Conservation (phyloP, 2,888 invertebrate genomes). For the Eurytoma adleriae region DNA sequence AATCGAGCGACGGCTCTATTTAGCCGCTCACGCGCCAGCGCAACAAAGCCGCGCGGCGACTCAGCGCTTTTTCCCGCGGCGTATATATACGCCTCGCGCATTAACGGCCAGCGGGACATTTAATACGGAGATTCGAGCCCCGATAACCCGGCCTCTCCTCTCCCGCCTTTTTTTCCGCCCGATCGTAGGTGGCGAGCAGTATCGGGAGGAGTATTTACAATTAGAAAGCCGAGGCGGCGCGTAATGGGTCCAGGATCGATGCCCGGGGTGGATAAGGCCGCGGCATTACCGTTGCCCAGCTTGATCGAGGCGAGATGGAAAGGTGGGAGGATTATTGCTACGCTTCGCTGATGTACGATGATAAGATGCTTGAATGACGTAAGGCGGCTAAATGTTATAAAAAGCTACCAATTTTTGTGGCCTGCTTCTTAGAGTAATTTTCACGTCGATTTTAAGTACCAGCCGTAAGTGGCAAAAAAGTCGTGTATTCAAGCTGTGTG, state of each 20-base stretch:
- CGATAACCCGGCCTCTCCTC: not conserved
- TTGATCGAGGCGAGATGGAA: not conserved
- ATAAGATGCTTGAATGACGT: slow-evolving; percentile 10
- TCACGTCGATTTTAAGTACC: too few species aligned
- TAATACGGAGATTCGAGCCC: slow-evolving; percentile 15
- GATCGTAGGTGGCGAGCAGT: slow-evolving; percentile 1
- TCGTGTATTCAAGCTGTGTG: too few species aligned
- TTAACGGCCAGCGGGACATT: slow-evolving; percentile 22
- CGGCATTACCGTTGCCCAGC: not conserved
- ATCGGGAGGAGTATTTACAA: slow-evolving; percentile 9
- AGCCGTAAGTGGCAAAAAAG: too few species aligned
- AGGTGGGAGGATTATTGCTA: slow-evolving; percentile 23
- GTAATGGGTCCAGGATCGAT: slow-evolving; percentile 14
- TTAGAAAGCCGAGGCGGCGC: slow-evolving; percentile 35
- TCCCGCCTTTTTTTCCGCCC: not conserved
- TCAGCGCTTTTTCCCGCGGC: slow-evolving; percentile 35
- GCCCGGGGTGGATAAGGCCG: slow-evolving; percentile 8
- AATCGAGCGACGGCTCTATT: slow-evolving; percentile 14
- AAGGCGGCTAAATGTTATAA: not conserved
- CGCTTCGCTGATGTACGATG: slow-evolving; percentile 14
- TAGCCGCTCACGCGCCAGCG: not conserved
- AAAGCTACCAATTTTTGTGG: not conserved
- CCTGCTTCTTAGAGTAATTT: not conserved
- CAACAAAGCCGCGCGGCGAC: slow-evolving; percentile 7
- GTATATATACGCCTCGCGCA: not conserved